A percentile compares a stretch with the other conserved stretches of the same genome.
phyloP scores from a whole-genome alignment of 2,888 invertebrate genomes.

The Andrena praecox region DNA sequence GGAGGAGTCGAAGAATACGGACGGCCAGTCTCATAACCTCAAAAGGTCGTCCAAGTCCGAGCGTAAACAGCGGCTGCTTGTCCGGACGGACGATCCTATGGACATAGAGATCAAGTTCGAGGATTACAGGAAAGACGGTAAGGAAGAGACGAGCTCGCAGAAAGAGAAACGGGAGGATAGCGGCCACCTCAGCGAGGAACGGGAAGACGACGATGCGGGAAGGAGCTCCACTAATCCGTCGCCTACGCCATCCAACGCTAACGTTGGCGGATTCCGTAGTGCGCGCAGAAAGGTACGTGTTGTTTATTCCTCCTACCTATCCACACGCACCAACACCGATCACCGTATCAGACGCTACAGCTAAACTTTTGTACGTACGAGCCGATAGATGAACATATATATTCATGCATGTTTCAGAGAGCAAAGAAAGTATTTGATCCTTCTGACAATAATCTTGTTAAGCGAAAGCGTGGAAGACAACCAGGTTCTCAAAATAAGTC shows the following conservation, averaged over 20 bases:
- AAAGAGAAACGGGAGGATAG: constrained; percentile 75
- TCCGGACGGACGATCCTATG: constrained; percentile 80
- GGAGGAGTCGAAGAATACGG: constrained; percentile 62
- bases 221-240: constrained; percentile 85
- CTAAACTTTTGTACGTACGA: not conserved
- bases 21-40: constrained; percentile 73
- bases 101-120: constrained; percentile 83
- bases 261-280: constrained; percentile 81
- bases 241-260: constrained; percentile 81
- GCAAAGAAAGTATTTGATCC: constrained; percentile 95
- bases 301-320: not conserved
- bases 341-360: not conserved
- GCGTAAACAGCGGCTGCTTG: constrained; percentile 81
- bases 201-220: constrained; percentile 86
- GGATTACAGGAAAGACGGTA: constrained; percentile 74
- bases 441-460: constrained; percentile 92
- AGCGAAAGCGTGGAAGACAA: constrained; percentile 89
- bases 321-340: not conserved
- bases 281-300: constrained; percentile 81
- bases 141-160: constrained; percentile 73
- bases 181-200: constrained; percentile 80
- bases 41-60: constrained; percentile 80
- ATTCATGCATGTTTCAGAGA: constrained; percentile 85
- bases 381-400: not conserved
- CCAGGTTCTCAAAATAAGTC: constrained; percentile 88